Percentiles rank a stretch among this genome's conserved stretches.
Conservation (phyloP, 2,113 vertebrate genomes). For the Prochilodus magdalenae region DNA sequence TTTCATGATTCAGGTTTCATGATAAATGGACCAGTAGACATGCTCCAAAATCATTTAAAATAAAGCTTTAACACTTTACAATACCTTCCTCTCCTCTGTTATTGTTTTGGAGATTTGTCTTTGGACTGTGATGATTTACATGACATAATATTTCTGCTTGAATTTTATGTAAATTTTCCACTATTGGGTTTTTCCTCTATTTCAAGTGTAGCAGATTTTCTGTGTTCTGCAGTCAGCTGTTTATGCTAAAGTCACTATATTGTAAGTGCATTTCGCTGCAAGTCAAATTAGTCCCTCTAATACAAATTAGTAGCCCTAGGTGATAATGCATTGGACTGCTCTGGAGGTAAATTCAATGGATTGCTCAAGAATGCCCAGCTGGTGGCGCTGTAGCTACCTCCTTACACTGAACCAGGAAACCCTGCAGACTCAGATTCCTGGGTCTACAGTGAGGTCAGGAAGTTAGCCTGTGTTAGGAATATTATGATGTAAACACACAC, state of each 20-base stretch:
- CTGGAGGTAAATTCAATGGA: neutral
- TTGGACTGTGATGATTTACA: too few species aligned
- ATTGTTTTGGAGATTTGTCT: too few species aligned
- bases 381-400: conserved; percentile 24
- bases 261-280: too few species aligned
- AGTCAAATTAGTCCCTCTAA: too few species aligned
- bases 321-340: neutral
- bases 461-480: neutral
- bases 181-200: neutral
- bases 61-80: neutral
- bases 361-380: neutral
- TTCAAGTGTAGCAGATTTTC: neutral
- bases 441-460: neutral
- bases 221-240: neutral
- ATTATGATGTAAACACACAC: neutral
- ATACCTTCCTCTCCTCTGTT: too few species aligned
- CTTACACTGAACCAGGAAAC: neutral
- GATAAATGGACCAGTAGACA: too few species aligned
- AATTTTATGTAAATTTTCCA: too few species aligned
- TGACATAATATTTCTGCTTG: too few species aligned
- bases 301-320: too few species aligned
- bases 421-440: neutral
- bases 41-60: too few species aligned
- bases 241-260: too few species aligned
- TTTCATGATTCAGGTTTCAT: too few species aligned